Evolutionary conservation across 1,140 invertebrate genomes (phyloP), one percentile per base, ranked within the genome.

Genomic region (Aphidius gifuensis): DNA sequence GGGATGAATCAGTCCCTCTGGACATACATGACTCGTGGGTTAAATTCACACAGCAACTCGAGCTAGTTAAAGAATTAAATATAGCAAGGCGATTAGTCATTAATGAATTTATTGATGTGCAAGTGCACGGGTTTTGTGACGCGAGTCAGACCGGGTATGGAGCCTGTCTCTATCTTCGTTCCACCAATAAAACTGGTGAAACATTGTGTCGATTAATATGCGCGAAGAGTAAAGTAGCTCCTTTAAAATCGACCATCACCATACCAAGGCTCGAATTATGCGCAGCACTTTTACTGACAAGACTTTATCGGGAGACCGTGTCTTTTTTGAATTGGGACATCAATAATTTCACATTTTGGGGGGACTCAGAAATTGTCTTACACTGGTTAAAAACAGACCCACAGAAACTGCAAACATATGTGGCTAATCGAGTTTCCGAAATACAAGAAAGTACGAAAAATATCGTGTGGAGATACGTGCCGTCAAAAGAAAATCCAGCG

Each of bases 181-280:
- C 42, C 23, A 50, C 16, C 8, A 5, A 38, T 46, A 11, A 4
- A 67, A 68, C 44, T 9, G 9, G 21, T 44, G 21, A n/a, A 8
- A 42, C 32, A 5, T 38, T 54, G 8, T 16, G 54, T 16, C 47
- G 40, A 0, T 48, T 66, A 4, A 9, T 66, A 1, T 65, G 67
- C 23, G 64, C 63, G 0, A 69, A 62, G 23, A 60, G 58, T 40
- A 58, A 69, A 21, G 70, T 80, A 1, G 64, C 73, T 5, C 76
- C 76, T 3, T 45, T 76, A n/a, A 75, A 74, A 65, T n/a, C n/a
- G n/a, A 55, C 65, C 5, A 44, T 72, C 0, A 68, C 78, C 0
- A 64, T 70, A n/a, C 69, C 72, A 5, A 39, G 67, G 8, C 46
- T 73, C 5, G 70, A 71, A 47, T 51, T 72, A 5, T 61, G 54